These are phyloP conservation scores for Sander vitreus DNA, from an alignment of 2,113 vertebrate species.

Conservation along the genomic window DNA sequence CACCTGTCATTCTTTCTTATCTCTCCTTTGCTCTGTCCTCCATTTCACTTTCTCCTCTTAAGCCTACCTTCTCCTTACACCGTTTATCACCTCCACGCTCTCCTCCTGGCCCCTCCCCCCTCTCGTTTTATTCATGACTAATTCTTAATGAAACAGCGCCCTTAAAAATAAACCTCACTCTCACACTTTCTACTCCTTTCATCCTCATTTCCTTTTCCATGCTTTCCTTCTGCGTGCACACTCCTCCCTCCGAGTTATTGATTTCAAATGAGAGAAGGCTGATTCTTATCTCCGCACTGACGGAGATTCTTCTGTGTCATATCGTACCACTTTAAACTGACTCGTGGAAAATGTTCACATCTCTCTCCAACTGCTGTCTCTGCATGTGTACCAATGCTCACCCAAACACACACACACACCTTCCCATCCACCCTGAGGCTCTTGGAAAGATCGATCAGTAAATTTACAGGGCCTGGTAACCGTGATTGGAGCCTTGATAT, in stretches of 20 bases:
- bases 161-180: slow-evolving; percentile 59
- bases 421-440: slow-evolving; percentile 37
- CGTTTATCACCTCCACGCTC: slow-evolving; percentile 35
- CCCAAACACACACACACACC: not conserved
- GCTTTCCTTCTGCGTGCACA: slow-evolving; percentile 2
- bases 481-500: slow-evolving; percentile 63
- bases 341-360: slow-evolving; percentile 13
- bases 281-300: slow-evolving; percentile 34
- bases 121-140: slow-evolving; percentile 54
- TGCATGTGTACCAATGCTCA: slow-evolving; percentile 14
- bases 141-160: slow-evolving; percentile 65
- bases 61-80: slow-evolving; percentile 41
- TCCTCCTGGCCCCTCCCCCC: slow-evolving; percentile 31
- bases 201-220: slow-evolving; percentile 9
- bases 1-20: slow-evolving; percentile 64
- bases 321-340: slow-evolving; percentile 1
- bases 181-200: slow-evolving; percentile 26
- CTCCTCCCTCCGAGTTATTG: slow-evolving; percentile 35
- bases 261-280: slow-evolving; percentile 54
- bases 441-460: slow-evolving; percentile 58
- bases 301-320: slow-evolving; percentile 2
- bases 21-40: slow-evolving; percentile 31
- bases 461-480: slow-evolving; percentile 63
- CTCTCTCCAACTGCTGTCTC: slow-evolving; percentile 14
- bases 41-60: slow-evolving; percentile 43